phyloP scores from a whole-genome alignment of 1,140 invertebrate species.

The Atopsyche davidsoni region DNA sequence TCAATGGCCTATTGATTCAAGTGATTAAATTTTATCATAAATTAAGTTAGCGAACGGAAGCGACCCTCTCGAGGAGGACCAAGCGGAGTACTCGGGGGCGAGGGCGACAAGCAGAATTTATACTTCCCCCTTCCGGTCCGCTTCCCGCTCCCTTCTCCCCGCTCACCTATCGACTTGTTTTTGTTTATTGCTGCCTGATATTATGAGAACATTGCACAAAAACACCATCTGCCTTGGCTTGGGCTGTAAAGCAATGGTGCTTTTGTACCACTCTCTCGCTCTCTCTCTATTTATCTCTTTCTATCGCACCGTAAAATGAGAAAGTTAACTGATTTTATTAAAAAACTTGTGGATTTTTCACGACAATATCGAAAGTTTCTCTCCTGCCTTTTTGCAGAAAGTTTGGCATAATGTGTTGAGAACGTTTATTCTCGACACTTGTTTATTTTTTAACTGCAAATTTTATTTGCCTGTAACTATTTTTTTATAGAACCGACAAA shows the following conservation, averaged over 20 bases:
- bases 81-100: not conserved
- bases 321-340: conserved; percentile 20
- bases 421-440: too few relatives aligned
- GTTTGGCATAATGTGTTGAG: too few relatives aligned
- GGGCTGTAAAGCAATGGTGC: not conserved
- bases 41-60: not conserved
- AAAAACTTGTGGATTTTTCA: conserved; percentile 10
- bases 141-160: not conserved
- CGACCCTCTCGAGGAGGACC: not conserved
- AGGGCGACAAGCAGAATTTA: not conserved
- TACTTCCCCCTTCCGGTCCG: not conserved
- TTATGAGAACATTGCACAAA: conserved; percentile 19
- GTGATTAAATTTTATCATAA: too few relatives aligned
- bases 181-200: conserved; percentile 24
- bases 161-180: conserved; percentile 18
- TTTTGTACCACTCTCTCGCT: not conserved
- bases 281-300: conserved; percentile 5
- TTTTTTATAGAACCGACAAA: too few relatives aligned
- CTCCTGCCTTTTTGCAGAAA: too few relatives aligned
- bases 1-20: too few relatives aligned
- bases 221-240: conserved; percentile 17
- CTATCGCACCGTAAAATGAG: conserved; percentile 9
- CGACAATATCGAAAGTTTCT: conserved; percentile 4
- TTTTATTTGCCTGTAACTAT: too few relatives aligned
- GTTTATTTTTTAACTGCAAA: too few relatives aligned